A percentile compares a stretch with the other conserved stretches of the same genome.
Conservation (phyloP, 1,140 invertebrate genomes). For the Armadillidium nasatum region DNA sequence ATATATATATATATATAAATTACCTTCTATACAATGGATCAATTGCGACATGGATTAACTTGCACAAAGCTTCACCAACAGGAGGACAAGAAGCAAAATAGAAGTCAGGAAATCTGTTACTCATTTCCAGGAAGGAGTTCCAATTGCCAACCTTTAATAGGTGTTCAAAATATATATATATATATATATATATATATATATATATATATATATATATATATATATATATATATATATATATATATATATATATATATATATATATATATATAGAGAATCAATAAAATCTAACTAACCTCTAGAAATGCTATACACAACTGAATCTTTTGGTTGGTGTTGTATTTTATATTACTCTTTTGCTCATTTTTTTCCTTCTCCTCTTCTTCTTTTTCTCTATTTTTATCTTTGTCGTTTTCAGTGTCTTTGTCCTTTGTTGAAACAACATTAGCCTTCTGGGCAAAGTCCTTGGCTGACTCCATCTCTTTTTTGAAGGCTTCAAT, state of each 20-base stretch:
- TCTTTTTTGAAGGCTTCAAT: slow-evolving; percentile 74
- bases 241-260: slow-evolving; percentile 15
- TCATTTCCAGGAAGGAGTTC: no score
- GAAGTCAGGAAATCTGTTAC: no score
- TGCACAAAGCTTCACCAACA: no score
- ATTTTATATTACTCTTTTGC: slow-evolving; percentile 25
- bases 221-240: slow-evolving; percentile 11
- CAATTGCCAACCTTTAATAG: no score
- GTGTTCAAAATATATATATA: no score
- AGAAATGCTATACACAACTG: slow-evolving; percentile 78
- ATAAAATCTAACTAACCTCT: slow-evolving; percentile 27
- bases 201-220: background rate
- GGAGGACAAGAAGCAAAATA: no score
- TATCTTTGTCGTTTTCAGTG: slow-evolving; percentile 58
- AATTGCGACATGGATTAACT: no score
- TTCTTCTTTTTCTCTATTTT: slow-evolving; percentile 63
- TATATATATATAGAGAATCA: background rate
- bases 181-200: no score
- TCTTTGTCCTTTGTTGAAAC: slow-evolving; percentile 79
- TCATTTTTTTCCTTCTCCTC: slow-evolving; percentile 53
- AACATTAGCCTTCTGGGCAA: slow-evolving; percentile 76
- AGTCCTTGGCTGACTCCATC: slow-evolving; percentile 64
- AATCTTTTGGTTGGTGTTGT: slow-evolving; percentile 81
- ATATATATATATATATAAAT: background rate
- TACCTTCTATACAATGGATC: no score